Conservation (phyloP, 2,797 vertebrate species). For the Peromyscus nudipes region DNA sequence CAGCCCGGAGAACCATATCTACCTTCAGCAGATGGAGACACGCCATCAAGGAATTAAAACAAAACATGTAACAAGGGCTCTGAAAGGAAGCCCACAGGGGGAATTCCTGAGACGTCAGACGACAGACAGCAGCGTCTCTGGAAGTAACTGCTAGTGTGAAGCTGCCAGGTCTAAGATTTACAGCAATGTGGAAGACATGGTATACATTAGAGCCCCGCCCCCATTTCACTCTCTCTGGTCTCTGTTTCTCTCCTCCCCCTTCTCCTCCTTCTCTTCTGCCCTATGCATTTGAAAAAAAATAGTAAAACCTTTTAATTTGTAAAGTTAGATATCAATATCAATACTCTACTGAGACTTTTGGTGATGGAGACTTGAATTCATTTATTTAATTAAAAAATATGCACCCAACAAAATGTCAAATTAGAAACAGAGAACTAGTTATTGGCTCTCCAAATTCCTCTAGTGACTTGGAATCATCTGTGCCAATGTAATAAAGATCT, state of each 20-base stretch:
- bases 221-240: neutral
- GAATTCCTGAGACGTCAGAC: neutral
- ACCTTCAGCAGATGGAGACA: constrained; percentile 11
- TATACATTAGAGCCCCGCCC: rapidly evolving
- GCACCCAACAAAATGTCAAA: constrained; percentile 14
- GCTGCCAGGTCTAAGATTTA: neutral
- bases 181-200: neutral
- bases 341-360: neutral
- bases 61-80: neutral
- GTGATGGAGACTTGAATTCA: neutral
- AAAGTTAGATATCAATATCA: neutral
- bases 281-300: neutral
- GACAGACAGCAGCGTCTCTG: neutral
- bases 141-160: neutral
- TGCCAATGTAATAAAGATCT: neutral
- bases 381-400: constrained; percentile 14
- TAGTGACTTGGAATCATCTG: neutral
- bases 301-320: neutral
- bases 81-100: neutral
- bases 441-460: neutral
- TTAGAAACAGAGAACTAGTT: constrained; percentile 20
- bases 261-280: neutral
- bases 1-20: neutral
- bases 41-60: neutral
- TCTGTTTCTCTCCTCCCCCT: neutral